phyloP scores from a whole-genome alignment of 2,888 invertebrate genomes.

The Apamea crenata region DNA sequence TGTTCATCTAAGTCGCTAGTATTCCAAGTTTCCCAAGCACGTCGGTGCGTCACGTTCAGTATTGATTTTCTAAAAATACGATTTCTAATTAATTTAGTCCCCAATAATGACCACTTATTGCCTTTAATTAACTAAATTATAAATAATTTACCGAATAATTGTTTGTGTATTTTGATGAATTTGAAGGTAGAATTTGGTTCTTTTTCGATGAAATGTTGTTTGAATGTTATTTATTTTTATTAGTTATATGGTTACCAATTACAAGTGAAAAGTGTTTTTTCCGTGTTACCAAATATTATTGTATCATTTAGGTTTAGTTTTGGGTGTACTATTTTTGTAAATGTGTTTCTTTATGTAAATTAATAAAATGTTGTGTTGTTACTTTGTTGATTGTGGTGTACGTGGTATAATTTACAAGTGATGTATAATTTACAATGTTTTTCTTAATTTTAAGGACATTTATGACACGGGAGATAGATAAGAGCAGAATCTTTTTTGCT shows the following conservation, averaged over 20 bases:
- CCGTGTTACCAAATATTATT: conserved; percentile 72
- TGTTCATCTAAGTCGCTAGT: conserved; percentile 9
- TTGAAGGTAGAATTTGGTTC: conserved; percentile 19
- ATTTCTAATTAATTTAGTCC: not conserved
- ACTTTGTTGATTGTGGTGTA: conserved; percentile 41
- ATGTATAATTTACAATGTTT: conserved; percentile 16
- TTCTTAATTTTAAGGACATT: conserved; percentile 17
- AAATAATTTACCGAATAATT: conserved; percentile 6
- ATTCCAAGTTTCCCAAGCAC: not conserved
- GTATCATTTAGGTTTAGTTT: conserved; percentile 55
- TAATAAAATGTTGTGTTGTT: conserved; percentile 43
- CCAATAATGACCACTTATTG: conserved; percentile 4
- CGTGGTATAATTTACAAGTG: conserved; percentile 15
- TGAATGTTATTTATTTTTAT: conserved; percentile 54
- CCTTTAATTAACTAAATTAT: not conserved
- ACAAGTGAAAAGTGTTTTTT: conserved; percentile 49
- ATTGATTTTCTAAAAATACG: not conserved
- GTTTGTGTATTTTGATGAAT: conserved; percentile 27
- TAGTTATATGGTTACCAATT: conserved; percentile 65
- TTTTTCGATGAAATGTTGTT: conserved; percentile 35
- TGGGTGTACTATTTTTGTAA: conserved; percentile 41
- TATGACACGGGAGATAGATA: conserved; percentile 10
- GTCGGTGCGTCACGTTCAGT: not conserved
- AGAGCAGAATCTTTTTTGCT: not conserved
- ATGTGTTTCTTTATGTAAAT: conserved; percentile 24